Evolutionary conservation across 2,113 vertebrate species (phyloP).

Genomic region (Charina bottae): DNA sequence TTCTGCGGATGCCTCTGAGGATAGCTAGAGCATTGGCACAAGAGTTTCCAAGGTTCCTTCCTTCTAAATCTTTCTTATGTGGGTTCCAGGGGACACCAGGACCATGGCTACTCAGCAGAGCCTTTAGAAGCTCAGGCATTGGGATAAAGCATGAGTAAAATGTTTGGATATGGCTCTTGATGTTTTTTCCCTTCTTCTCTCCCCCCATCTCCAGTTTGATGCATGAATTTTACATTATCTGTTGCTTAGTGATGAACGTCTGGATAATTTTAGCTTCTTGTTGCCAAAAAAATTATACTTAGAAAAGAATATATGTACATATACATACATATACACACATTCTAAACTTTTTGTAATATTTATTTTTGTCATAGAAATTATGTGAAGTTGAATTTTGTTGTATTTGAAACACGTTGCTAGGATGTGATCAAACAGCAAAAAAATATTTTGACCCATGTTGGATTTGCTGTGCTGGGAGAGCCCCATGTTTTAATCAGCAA

Average conservation of each 20-base stretch:
- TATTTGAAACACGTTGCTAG: conserved; percentile 15
- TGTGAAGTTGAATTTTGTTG: background rate
- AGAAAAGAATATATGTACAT: background rate
- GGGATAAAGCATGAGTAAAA: background rate
- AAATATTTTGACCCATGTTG: conserved; percentile 18
- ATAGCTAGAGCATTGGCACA: background rate
- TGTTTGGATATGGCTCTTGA: background rate
- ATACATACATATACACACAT: background rate
- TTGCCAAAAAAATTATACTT: background rate
- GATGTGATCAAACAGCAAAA: background rate
- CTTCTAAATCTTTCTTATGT: background rate
- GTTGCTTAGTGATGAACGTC: conserved; percentile 27
- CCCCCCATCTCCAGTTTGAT: no score
- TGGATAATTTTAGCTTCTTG: background rate
- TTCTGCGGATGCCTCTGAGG: background rate
- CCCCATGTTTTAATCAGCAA: conserved; percentile 13
- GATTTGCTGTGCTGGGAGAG: background rate
- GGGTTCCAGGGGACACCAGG: background rate
- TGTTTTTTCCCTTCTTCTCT: background rate
- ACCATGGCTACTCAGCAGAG: background rate
- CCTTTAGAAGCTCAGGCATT: background rate
- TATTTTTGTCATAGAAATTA: conserved; percentile 1
- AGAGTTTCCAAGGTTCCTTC: background rate
- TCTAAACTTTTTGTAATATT: background rate
- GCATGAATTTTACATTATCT: background rate